Percentiles rank a stretch among this genome's conserved stretches.
Evolutionary conservation across 2,797 vertebrate species (phyloP).

Genomic region (Tenualosa ilisha): DNA sequence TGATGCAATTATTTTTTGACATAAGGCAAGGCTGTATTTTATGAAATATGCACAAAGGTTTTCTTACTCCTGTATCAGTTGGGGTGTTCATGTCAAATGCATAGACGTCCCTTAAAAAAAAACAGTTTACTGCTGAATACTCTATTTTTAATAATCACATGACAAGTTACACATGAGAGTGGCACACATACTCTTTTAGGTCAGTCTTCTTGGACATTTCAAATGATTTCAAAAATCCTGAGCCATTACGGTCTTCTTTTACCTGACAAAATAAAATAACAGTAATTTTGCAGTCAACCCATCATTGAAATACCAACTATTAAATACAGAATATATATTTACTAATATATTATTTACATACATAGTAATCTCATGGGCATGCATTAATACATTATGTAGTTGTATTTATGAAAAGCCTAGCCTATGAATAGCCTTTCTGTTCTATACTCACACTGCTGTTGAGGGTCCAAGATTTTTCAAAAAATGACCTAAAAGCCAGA

Average conservation of each 20-base stretch:
- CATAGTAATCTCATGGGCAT: too few relatives aligned
- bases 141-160: neutral
- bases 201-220: conserved; percentile 45
- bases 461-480: neutral
- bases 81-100: conserved; percentile 77
- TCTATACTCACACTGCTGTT: neutral
- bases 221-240: conserved; percentile 46
- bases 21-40: neutral
- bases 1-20: neutral
- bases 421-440: neutral
- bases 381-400: too few relatives aligned
- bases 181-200: conserved; percentile 54
- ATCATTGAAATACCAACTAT: too few relatives aligned
- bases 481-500: neutral
- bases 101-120: conserved; percentile 76
- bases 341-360: too few relatives aligned
- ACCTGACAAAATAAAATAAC: conserved; percentile 35
- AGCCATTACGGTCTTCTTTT: conserved; percentile 47
- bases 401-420: too few relatives aligned
- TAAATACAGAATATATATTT: too few relatives aligned
- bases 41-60: neutral
- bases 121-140: too few relatives aligned
- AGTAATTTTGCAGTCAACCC: too few relatives aligned
- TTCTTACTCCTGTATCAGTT: conserved; percentile 77
- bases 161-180: neutral